Evolutionary conservation across 2,113 vertebrate genomes (phyloP).

Genomic region (Paracanthobrama guichenoti): DNA sequence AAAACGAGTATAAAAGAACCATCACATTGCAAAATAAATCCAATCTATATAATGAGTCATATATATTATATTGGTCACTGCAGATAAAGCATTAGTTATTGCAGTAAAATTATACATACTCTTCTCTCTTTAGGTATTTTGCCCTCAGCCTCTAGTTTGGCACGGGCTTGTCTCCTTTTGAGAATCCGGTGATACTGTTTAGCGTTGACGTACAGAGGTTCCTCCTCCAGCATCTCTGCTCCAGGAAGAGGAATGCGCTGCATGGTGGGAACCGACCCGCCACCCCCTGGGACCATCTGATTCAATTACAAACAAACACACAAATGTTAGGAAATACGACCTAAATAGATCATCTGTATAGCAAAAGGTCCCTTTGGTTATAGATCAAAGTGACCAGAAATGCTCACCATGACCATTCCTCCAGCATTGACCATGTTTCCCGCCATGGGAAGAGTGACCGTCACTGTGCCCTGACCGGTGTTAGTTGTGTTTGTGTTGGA

Average conservation of each 20-base stretch:
- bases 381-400: conserved; percentile 23
- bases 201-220: conserved; percentile 96
- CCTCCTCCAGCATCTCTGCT: conserved; percentile 97
- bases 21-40: too few species aligned
- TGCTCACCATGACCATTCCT: conserved; percentile 98
- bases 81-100: too few species aligned
- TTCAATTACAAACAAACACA: conserved; percentile 4
- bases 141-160: conserved; percentile 96
- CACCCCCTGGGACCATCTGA: conserved; percentile 95
- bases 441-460: conserved; percentile 96
- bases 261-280: conserved; percentile 85
- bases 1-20: too few species aligned
- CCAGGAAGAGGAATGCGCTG: conserved; percentile 96
- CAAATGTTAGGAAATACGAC: background rate
- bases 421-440: conserved; percentile 97
- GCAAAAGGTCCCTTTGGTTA: background rate
- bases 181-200: conserved; percentile 98
- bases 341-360: background rate
- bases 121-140: conserved; percentile 98
- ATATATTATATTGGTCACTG: background rate
- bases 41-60: background rate
- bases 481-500: conserved; percentile 93
- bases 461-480: conserved; percentile 94
- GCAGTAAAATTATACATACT: conserved; percentile 66
- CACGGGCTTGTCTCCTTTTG: conserved; percentile 93